A percentile compares a stretch with the other conserved stretches of the same genome.
phyloP scores from a whole-genome alignment of 2,113 vertebrate species.

The Vulpes lagopus region DNA sequence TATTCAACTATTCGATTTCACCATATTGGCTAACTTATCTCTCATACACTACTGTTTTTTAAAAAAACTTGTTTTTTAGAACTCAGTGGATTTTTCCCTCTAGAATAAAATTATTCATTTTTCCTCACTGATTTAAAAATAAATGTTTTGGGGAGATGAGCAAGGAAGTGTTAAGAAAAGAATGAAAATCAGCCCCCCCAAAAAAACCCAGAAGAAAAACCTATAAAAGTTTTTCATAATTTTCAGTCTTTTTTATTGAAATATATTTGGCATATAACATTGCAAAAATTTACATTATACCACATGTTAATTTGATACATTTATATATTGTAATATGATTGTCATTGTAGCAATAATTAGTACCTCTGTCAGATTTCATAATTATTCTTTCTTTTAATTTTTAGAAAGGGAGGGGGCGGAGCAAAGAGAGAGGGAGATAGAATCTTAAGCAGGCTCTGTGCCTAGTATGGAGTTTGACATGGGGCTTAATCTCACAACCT shows the following conservation, averaged over 20 bases:
- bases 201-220: neutral
- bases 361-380: neutral
- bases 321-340: neutral
- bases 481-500: neutral
- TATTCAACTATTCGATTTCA: neutral
- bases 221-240: neutral
- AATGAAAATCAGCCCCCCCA: neutral
- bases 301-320: neutral
- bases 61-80: conserved; percentile 21
- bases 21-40: neutral
- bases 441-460: neutral
- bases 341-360: neutral
- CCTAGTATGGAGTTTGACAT: neutral
- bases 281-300: neutral
- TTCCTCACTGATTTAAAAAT: neutral
- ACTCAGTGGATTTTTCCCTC: neutral
- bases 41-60: neutral
- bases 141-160: neutral
- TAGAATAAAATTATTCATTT: conserved; percentile 7
- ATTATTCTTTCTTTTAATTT: neutral
- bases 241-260: neutral
- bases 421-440: neutral
- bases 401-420: neutral
- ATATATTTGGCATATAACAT: neutral
- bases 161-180: neutral